A percentile compares a stretch with the other conserved stretches of the same genome.
phyloP scores from a whole-genome alignment of 2,113 vertebrate genomes.

The Gopherus evgoodei region DNA sequence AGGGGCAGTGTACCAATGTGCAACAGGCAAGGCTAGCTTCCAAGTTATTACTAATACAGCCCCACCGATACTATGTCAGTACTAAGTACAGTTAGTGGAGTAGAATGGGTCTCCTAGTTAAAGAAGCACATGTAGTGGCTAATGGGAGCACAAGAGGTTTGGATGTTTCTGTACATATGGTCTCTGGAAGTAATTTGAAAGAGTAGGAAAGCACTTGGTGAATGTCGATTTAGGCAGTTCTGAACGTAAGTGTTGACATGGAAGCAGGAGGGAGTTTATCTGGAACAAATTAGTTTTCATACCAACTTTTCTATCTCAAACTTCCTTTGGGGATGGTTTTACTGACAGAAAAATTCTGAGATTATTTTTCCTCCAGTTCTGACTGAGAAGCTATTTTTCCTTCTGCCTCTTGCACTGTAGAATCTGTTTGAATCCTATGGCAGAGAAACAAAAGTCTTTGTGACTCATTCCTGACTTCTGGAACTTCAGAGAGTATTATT shows the following conservation, averaged over 20 bases:
- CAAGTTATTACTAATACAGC: background rate
- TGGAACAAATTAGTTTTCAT: background rate
- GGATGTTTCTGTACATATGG: background rate
- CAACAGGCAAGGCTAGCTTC: background rate
- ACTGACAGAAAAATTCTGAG: conserved; percentile 12
- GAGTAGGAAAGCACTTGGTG: conserved; percentile 2
- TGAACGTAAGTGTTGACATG: conserved; percentile 18
- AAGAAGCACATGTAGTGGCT: conserved; percentile 9
- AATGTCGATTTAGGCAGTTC: background rate
- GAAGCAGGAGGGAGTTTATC: background rate
- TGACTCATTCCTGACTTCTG: background rate
- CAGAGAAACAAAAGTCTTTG: conserved; percentile 6
- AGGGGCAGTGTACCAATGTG: background rate
- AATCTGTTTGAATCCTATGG: background rate
- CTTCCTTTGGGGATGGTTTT: conserved; percentile 24
- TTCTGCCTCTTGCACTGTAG: background rate
- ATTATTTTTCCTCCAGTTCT: conserved; percentile 14
- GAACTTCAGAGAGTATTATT: background rate
- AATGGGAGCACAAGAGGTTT: background rate
- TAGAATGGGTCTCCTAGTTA: background rate
- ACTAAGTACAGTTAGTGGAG: background rate
- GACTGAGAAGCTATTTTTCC: background rate
- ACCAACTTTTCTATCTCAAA: background rate
- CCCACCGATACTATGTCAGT: background rate
- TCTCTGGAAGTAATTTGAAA: conserved; percentile 30